Base-by-base conservation (phyloP, 2,797 vertebrate genomes). In the Monodelphis domestica region DNA sequence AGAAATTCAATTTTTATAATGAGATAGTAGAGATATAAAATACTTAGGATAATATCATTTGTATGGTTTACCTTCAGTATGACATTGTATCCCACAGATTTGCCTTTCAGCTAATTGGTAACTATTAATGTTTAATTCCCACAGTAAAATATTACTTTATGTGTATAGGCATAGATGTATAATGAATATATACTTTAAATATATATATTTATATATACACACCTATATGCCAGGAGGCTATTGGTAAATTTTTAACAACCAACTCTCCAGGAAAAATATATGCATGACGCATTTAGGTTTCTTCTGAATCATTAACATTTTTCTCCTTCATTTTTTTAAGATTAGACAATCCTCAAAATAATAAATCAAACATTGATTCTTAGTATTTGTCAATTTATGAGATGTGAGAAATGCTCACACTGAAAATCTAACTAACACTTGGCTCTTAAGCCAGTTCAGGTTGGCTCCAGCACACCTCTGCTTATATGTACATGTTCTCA, bases 91-190 rank as follows among this genome's bases (percentile, higher is more conserved):
- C 92, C 91, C 38, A 84, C 93, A 38, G 51, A 54, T 63, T 84
- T 52, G 38, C 89, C 84, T 93, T 93, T 90, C 29, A 21, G 45
- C 29, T 94, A 95, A 95, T 93, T 92, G 78, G 91, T 59, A 56
- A 14, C 93, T 91, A 89, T 52, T 9, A 53, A 30, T 52, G 70
- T 92, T 52, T 90, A 70, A 45, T 92, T 57, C 91, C 91, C 70
- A 14, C 53, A 56, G 28, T 84, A 87, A 95, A 59, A 93, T 88
- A n/a, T 55, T 56, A 11, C 45, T 12, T 53, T 90, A 94, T 88
- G 57, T 55, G 93, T 96, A 91, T 93, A 92, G 84, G 90, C 90
- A 29, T 57, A 89, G 91, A 53, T 53, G 11, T 53, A 53, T 30
- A 59, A 59, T 12, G 53, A 59, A 12, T 59, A 59, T 33, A 17